Base-by-base conservation (phyloP, 2,113 vertebrate genomes). In the Brachyistius frenatus region DNA sequence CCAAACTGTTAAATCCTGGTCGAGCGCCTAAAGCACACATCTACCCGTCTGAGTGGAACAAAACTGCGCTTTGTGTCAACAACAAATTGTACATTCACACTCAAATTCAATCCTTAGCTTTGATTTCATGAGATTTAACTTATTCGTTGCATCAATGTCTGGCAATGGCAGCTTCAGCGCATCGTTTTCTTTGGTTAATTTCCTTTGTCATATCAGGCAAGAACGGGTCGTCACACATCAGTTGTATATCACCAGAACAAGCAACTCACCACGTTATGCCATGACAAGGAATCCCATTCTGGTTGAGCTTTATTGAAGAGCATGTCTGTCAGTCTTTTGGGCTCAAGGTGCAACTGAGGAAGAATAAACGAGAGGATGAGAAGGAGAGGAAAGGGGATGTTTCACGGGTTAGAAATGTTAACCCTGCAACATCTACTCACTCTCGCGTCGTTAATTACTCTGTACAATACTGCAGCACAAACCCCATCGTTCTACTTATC, bases 381-480 rank as follows among this genome's bases (percentile, higher is more conserved):
- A 23, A 7, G 6, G 30, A 66, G 70, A 54, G 32, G 30, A 60
- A 8, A 58, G n/a, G 57, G 15, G 35, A 41, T 53, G 41, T 41
- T 64, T 41, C 52, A 35, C 39, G 33, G n/a, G 50, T 49, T 49
- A 66, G 36, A 7, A 54, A 6, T 47, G 50, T 66, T 31, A 32
- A 30, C 58, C 62, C 44, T 65, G 9, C 47, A 75, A 75, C 33
- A 32, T 54, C 65, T 8, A 44, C 55, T 87, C 58, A 37, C 23
- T 72, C 62, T 80, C 82, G 85, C 76, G 64, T 73, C 50, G 81
- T 85, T 72, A 69, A 9, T 70, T 78, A 66, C 2, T 35, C 35
- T 32, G 11, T 2, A 39, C 23, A 31, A 23, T 33, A 44, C 23
- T 31, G 0, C 0, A 78, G 49, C 16, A 7, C 8, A 74, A 76